Conservation (phyloP, 2,888 invertebrate genomes). For the Drosophila stalkeri region DNA sequence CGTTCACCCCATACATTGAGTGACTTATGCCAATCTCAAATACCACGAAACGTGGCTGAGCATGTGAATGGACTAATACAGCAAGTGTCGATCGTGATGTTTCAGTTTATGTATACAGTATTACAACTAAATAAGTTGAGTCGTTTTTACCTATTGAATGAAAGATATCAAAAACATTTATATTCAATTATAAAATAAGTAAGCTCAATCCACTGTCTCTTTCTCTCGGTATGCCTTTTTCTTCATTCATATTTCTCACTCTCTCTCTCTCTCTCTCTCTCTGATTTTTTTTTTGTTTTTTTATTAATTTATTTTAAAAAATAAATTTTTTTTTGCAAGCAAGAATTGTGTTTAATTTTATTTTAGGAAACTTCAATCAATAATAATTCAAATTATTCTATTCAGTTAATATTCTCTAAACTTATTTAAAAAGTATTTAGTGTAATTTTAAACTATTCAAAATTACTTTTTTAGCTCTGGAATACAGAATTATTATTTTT, state of each 20-base stretch:
- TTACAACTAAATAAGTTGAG: no score
- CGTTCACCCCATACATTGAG: conserved; percentile 12
- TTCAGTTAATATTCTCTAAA: neutral
- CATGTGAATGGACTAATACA: conserved; percentile 12
- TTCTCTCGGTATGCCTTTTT: neutral
- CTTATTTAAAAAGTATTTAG: no score
- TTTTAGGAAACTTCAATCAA: neutral
- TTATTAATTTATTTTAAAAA: no score
- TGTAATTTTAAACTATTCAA: neutral
- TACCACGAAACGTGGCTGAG: conserved; percentile 22
- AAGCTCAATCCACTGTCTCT: neutral
- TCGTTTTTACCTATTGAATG: neutral
- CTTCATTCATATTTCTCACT: neutral
- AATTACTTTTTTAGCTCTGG: neutral
- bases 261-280: neutral
- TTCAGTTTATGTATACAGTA: neutral
- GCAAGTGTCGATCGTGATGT: neutral
- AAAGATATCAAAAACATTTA: neutral
- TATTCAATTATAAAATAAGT: neutral
- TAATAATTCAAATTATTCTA: neutral
- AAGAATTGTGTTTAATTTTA: no score
- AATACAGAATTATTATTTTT: neutral
- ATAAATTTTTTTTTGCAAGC: no score
- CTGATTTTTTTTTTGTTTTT: neutral
- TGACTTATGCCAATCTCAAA: conserved; percentile 2